Percentiles rank a stretch among this genome's conserved stretches.
Conservation (phyloP, 1,140 invertebrate genomes). For the Rhynchophorus ferrugineus region DNA sequence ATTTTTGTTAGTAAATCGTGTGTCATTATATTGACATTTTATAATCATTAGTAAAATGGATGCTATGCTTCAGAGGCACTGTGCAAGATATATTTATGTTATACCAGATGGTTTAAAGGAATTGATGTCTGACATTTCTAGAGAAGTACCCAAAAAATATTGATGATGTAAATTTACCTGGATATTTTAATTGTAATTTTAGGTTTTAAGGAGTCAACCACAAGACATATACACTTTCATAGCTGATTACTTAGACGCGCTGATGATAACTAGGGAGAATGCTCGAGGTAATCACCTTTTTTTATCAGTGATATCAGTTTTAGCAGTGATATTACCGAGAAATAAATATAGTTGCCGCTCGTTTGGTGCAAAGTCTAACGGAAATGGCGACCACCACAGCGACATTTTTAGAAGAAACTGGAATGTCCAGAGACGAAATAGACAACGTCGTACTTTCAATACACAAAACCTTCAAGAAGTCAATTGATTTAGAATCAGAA, state of each 20-base stretch:
- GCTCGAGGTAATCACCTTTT: constrained; percentile 41
- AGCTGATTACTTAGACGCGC: constrained; percentile 58
- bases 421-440: constrained; percentile 42
- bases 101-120: constrained; percentile 58
- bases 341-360: constrained; percentile 37
- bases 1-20: too few species aligned
- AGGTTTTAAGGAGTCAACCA: constrained; percentile 53
- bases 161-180: not conserved
- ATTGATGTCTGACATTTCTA: constrained; percentile 59
- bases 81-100: constrained; percentile 37
- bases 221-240: constrained; percentile 55
- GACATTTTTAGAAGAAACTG: constrained; percentile 39
- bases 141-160: too few species aligned
- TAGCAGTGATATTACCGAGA: too few species aligned
- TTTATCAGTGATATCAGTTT: too few species aligned
- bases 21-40: too few species aligned
- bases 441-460: constrained; percentile 40
- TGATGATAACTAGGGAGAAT: constrained; percentile 60
- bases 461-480: constrained; percentile 40
- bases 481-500: constrained; percentile 18
- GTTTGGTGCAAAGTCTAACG: constrained; percentile 43
- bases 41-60: too few species aligned
- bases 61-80: constrained; percentile 35
- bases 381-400: constrained; percentile 40
- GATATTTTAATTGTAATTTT: not conserved